These are phyloP conservation scores for Phengaris arion DNA, from an alignment of 2,888 invertebrate species.

Conservation along the genomic window DNA sequence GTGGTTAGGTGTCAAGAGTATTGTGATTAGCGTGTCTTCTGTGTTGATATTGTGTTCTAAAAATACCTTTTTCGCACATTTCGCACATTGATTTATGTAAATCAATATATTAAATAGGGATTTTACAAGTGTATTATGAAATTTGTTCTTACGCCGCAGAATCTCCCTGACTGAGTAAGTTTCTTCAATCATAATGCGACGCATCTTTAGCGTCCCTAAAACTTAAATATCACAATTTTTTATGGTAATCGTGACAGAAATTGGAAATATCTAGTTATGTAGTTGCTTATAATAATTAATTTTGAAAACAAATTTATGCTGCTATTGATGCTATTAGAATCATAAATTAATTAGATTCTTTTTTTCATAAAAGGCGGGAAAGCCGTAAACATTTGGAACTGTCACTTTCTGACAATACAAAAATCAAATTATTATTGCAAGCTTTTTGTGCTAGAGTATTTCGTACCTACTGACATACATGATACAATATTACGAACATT, in stretches of 20 bases:
- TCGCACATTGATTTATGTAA: not conserved
- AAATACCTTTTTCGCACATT: not conserved
- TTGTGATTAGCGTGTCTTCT: not conserved
- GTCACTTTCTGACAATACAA: not conserved
- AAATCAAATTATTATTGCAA: not conserved
- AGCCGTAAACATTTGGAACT: not conserved
- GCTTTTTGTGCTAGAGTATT: too few species aligned
- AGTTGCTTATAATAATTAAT: not conserved
- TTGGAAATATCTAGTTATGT: not conserved
- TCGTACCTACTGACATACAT: too few species aligned
- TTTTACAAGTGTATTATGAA: slow-evolving; percentile 12
- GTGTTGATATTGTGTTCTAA: not conserved
- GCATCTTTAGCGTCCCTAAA: slow-evolving; percentile 16
- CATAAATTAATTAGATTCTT: not conserved
- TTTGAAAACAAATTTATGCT: not conserved
- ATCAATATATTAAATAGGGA: not conserved
- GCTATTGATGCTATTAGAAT: not conserved
- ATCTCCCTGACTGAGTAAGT: slow-evolving; percentile 14
- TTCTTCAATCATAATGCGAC: not conserved
- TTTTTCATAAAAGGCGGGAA: slow-evolving; percentile 25
- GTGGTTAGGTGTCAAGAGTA: not conserved
- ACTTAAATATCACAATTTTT: not conserved
- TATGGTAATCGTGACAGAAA: not conserved
- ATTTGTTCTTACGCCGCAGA: not conserved
- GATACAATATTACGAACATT: too few species aligned